Percentiles rank a stretch among this genome's conserved stretches.
Conservation (phyloP, 1,140 invertebrate species). For the Pseudomyrmex sp. region DNA sequence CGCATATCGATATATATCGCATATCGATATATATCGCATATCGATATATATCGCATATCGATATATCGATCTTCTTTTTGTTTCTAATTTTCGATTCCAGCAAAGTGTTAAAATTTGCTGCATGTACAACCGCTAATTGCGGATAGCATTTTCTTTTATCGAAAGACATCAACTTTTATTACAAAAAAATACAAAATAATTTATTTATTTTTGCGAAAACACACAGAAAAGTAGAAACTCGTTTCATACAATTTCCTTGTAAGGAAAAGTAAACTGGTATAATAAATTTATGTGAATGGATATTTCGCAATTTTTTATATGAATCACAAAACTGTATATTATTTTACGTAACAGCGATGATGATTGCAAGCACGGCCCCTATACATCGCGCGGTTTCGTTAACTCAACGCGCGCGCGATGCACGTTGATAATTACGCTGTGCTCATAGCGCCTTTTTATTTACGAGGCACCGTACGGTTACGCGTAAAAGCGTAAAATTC, state of each 20-base stretch:
- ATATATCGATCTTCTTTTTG: no score
- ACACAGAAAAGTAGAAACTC: background rate
- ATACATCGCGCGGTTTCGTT: conserved; percentile 13
- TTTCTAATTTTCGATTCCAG: no score
- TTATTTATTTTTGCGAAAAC: no score
- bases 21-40: no score
- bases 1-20: no score
- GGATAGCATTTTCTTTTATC: no score
- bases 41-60: no score
- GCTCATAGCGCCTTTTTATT: conserved; percentile 29
- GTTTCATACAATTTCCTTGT: background rate
- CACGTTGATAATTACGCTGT: conserved; percentile 21
- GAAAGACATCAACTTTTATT: no score
- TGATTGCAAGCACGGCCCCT: background rate
- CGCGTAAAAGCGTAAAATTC: conserved; percentile 34
- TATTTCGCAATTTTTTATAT: conserved; percentile 4
- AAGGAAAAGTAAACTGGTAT: background rate
- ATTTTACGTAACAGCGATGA: conserved; percentile 32
- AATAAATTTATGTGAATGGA: conserved; percentile 1
- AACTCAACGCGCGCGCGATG: conserved; percentile 18
- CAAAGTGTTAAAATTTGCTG: no score
- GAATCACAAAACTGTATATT: background rate
- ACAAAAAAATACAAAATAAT: no score
- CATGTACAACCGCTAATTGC: no score
- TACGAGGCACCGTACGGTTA: conserved; percentile 41